phyloP scores from a whole-genome alignment of 2,797 vertebrate genomes.

The Acrocephalus scirpaceus region DNA sequence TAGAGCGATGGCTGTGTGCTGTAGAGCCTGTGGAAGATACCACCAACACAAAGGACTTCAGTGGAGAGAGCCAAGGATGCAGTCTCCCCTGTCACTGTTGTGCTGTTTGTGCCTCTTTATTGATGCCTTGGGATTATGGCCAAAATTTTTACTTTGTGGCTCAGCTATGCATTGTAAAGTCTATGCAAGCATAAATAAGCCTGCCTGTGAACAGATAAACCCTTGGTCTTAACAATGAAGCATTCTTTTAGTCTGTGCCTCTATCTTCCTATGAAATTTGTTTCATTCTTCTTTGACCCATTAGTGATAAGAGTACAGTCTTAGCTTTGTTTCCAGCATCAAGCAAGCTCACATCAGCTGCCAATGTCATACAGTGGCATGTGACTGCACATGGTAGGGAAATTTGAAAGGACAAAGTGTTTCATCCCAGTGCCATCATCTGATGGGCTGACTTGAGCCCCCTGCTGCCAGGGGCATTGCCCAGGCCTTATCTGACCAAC shows the following conservation, averaged over 20 bases:
- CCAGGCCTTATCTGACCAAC: not conserved
- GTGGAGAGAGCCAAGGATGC: not conserved
- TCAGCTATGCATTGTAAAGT: not conserved
- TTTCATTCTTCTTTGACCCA: not conserved
- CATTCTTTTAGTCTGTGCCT: not conserved
- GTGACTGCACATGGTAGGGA: not conserved
- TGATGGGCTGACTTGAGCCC: not conserved
- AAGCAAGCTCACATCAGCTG: not conserved
- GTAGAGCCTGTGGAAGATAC: not conserved
- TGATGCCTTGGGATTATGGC: not conserved
- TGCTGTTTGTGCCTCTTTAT: not conserved
- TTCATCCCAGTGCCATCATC: not conserved
- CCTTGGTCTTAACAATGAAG: not conserved
- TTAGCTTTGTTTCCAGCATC: conserved; percentile 7
- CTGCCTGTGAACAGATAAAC: not conserved
- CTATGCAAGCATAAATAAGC: not conserved
- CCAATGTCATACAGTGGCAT: not conserved
- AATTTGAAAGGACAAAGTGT: not conserved
- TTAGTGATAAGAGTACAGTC: not conserved
- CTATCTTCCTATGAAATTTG: not conserved
- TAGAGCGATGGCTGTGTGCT: not conserved
- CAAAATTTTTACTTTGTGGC: not conserved
- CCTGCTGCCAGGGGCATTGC: not conserved
- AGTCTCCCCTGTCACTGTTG: not conserved
- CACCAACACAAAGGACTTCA: not conserved